phyloP scores from a whole-genome alignment of 1,140 invertebrate genomes.

The Hylaeus anthracinus region DNA sequence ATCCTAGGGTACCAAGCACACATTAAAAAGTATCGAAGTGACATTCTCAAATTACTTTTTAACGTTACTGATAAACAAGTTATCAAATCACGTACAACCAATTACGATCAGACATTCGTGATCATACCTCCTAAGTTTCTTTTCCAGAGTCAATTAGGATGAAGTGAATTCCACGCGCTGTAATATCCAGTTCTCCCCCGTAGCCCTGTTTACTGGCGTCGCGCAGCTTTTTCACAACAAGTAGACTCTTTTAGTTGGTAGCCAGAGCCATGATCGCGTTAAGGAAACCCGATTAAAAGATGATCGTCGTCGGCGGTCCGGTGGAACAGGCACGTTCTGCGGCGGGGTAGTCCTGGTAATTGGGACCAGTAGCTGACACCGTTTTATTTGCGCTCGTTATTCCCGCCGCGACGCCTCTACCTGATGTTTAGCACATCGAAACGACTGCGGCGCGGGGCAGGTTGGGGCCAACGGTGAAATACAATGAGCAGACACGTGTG shows the following conservation, averaged over 20 bases:
- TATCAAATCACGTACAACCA: no score
- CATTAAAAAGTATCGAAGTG: no score
- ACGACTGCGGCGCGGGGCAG: conserved; percentile 1
- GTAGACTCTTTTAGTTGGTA: not conserved
- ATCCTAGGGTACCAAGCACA: no score
- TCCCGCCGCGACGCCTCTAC: conserved; percentile 47
- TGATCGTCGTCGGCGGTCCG: conserved; percentile 49
- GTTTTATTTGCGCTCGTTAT: conserved; percentile 56
- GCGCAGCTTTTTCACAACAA: not conserved
- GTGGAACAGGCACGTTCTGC: conserved; percentile 51
- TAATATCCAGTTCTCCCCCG: not conserved
- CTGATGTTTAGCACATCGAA: conserved; percentile 61
- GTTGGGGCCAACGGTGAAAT: conserved; percentile 42
- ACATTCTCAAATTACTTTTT: no score
- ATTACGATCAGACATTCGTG: no score
- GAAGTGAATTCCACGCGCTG: not conserved
- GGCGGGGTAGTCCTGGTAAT: conserved; percentile 50
- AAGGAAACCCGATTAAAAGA: conserved; percentile 56
- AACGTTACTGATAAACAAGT: no score
- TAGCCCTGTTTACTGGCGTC: not conserved
- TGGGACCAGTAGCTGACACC: conserved; percentile 60
- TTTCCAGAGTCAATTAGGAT: no score
- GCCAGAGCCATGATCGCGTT: conserved; percentile 6
- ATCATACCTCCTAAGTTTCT: no score
- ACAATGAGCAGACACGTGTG: conserved; percentile 61